phyloP scores from a whole-genome alignment of 1,140 invertebrate genomes.

The Cydia strobilella region DNA sequence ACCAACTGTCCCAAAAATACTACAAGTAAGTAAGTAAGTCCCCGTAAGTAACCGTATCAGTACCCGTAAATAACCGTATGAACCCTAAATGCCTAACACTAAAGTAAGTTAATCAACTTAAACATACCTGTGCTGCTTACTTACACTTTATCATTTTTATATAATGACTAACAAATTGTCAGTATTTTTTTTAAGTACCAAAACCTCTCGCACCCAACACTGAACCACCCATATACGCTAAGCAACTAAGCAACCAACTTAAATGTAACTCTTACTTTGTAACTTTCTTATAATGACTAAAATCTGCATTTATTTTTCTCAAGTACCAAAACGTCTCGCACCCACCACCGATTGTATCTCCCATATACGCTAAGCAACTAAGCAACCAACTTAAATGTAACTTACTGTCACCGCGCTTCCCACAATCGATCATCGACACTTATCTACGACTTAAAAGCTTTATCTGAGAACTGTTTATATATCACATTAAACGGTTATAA shows the following conservation, averaged over 20 bases:
- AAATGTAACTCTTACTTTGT: constrained; percentile 57
- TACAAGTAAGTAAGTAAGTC: too few relatives aligned
- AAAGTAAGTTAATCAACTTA: too few relatives aligned
- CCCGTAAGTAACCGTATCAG: too few relatives aligned
- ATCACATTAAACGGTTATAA: constrained; percentile 50
- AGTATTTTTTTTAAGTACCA: constrained; percentile 42
- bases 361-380: constrained; percentile 50
- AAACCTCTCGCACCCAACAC: constrained; percentile 36
- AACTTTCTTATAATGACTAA: constrained; percentile 16
- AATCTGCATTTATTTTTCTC: constrained; percentile 15
- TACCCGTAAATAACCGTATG: too few relatives aligned
- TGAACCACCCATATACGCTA: constrained; percentile 52
- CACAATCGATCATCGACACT: constrained; percentile 72
- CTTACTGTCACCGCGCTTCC: constrained; percentile 71
- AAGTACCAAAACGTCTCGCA: constrained; percentile 48
- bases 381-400: constrained; percentile 62
- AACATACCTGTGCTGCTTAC: background rate
- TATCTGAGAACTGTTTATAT: constrained; percentile 65
- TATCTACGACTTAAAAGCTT: constrained; percentile 68
- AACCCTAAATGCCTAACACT: too few relatives aligned
- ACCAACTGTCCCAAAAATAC: too few relatives aligned
- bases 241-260: constrained; percentile 59
- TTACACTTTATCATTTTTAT: background rate
- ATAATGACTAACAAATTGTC: too few relatives aligned
- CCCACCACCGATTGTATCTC: constrained; percentile 56